Evolutionary conservation across 2,888 invertebrate genomes (phyloP).

Genomic region (Agrenia bidenticulata): DNA sequence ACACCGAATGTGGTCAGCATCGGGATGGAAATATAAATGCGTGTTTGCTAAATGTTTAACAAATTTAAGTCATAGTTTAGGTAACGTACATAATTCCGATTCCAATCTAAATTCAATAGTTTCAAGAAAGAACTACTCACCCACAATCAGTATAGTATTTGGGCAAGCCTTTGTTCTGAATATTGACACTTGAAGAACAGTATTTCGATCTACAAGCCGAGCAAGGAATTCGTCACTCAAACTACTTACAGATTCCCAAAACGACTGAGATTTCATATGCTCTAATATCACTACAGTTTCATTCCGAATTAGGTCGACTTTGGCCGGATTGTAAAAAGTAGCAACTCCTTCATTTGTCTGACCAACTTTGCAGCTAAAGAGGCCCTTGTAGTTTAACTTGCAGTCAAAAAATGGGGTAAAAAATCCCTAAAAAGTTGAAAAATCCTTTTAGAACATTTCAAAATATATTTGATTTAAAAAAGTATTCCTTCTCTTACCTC

Average conservation of each 20-base stretch:
- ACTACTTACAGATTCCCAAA: constrained; percentile 29
- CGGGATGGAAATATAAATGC: constrained; percentile 90
- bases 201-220: constrained; percentile 43
- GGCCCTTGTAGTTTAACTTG: constrained; percentile 57
- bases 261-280: constrained; percentile 38
- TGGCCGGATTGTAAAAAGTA: constrained; percentile 69
- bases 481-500: constrained; percentile 55
- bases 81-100: neutral
- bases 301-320: constrained; percentile 59
- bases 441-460: neutral
- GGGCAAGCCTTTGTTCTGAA: constrained; percentile 26
- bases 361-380: constrained; percentile 71
- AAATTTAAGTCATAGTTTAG: too few species aligned
- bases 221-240: constrained; percentile 17
- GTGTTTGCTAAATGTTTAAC: constrained; percentile 67
- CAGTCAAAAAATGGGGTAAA: constrained; percentile 37
- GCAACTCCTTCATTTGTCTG: constrained; percentile 77
- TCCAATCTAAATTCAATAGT: neutral
- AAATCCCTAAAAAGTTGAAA: constrained; percentile 29
- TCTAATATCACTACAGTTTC: constrained; percentile 35
- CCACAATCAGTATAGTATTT: constrained; percentile 39
- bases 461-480: constrained; percentile 2
- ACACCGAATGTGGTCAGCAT: constrained; percentile 84
- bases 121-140: constrained; percentile 19
- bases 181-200: constrained; percentile 44